Evolutionary conservation across 2,113 vertebrate species (phyloP).

Genomic region (Phaethon lepturus): DNA sequence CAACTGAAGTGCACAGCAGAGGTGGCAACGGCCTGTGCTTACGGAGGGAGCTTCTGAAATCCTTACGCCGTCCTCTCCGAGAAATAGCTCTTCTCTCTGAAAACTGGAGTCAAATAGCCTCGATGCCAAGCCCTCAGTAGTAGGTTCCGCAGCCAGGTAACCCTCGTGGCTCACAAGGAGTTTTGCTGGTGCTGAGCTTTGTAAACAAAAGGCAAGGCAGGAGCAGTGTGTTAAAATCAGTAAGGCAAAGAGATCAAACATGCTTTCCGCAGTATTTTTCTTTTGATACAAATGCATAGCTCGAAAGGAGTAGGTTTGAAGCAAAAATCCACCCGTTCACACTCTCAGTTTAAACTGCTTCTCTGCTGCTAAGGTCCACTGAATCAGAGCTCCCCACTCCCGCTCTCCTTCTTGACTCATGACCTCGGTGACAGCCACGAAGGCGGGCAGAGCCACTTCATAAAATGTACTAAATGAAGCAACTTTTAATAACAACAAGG

Average conservation of each 20-base stretch:
- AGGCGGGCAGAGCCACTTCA: constrained; percentile 15
- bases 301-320: background rate
- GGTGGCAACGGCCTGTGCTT: background rate
- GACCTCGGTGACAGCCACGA: background rate
- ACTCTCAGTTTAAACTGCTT: background rate
- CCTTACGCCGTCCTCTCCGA: background rate
- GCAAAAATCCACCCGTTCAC: background rate
- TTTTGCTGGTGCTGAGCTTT: background rate
- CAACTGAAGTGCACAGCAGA: background rate
- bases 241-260: background rate
- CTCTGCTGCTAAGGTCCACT: background rate
- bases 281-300: background rate
- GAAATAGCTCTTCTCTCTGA: background rate
- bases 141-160: background rate
- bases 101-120: background rate
- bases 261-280: background rate
- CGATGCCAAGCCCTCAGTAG: rapidly evolving
- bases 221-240: background rate
- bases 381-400: background rate
- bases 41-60: background rate
- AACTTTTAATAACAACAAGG: constrained; percentile 40
- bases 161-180: rapidly evolving
- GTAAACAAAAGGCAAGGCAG: background rate
- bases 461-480: constrained; percentile 51
- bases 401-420: background rate